Base-by-base conservation (phyloP, 2,113 vertebrate species). In the Rhabdornis inornatus region DNA sequence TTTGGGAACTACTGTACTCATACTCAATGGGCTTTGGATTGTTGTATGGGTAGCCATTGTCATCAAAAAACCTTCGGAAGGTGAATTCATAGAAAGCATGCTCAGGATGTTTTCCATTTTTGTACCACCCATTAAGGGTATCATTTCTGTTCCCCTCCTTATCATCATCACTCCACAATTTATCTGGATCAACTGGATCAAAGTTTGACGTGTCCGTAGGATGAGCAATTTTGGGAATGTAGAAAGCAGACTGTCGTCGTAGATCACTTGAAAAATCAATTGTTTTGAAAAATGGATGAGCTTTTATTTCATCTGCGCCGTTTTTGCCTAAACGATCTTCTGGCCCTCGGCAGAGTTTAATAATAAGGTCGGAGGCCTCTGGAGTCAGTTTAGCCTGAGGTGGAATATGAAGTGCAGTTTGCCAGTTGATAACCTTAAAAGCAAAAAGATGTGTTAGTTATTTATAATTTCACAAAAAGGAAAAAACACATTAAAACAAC, bases 81-180 rank as follows among this genome's bases (percentile, higher is more conserved):
- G 99, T 99, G 96, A 99, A 99, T 95, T 99, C 99, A 94, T 99
- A 99, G 95, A 99, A 99, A 91, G 99, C 99, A 88, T 99, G 99
- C 64, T 99, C 99, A 16, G 99, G 99, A 96, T 99, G 99, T 89
- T 99, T 99, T 75, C 99, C 99, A 18, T 99, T 99, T 96, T 99
- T 99, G 97, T 99, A 99, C 99, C 99, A 99, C 89, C 98, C 97
- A 4, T 98, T 99, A 18, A 99, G 98, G 3, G 99, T 99, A 96
- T 99, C 99, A 24, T 98, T 99, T 93, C 97, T 97, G 95, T 98
- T 98, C 86, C 98, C 98, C 95, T 98, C 98, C 72, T 98, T 98
- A 56, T 98, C 98, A 61, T 98, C 97, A 70, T 99, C 98, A 94
- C 98, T 99, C 99, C 99, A 99, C 92, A 99, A 96, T 92, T 99